Conservation (phyloP, 2,797 vertebrate genomes). For the Macrochelys suwanniensis region DNA sequence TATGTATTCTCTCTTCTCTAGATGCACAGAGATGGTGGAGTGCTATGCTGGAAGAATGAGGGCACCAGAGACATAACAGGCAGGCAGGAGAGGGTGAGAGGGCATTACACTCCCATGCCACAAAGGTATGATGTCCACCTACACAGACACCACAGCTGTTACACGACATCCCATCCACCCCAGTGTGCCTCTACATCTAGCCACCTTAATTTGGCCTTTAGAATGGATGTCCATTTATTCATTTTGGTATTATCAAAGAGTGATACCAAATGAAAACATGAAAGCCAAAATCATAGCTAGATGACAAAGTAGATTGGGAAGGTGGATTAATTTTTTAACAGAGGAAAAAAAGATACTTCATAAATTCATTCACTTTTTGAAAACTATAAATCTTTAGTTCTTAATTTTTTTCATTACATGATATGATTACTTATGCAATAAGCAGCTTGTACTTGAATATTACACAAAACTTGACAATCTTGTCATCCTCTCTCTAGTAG, state of each 20-base stretch:
- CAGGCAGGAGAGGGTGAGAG: no score
- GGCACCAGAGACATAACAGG: no score
- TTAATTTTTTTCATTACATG: background rate
- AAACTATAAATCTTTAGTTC: background rate
- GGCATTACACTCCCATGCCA: background rate
- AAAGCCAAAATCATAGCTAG: background rate
- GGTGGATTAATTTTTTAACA: background rate
- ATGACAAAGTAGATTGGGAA: background rate
- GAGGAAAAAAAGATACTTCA: background rate
- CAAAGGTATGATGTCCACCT: no score
- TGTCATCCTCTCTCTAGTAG: background rate
- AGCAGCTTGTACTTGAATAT: background rate
- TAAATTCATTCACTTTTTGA: background rate
- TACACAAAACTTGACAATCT: background rate
- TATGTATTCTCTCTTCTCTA: no score
- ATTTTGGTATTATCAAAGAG: background rate
- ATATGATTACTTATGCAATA: background rate
- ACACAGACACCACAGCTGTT: background rate
- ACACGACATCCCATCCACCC: background rate
- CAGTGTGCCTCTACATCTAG: rapidly evolving
- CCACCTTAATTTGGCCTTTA: no score
- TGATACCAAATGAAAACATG: background rate
- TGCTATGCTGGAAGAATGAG: no score
- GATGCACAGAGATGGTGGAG: no score
- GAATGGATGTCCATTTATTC: no score